A percentile compares a stretch with the other conserved stretches of the same genome.
phyloP scores from a whole-genome alignment of 2,888 invertebrate species.

The Aricia artaxerxes region DNA sequence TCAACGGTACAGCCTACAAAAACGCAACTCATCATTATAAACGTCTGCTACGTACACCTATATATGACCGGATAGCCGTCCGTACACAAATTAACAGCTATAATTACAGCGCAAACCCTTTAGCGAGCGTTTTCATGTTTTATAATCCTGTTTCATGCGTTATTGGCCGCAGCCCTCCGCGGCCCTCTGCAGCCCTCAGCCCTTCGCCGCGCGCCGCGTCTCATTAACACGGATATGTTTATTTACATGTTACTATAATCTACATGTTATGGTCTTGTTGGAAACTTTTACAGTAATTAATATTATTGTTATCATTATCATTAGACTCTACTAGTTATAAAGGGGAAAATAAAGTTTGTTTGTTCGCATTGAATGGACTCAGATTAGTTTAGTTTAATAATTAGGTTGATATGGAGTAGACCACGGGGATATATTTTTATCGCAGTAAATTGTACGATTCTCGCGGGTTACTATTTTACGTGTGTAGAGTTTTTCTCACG shows the following conservation, averaged over 20 bases:
- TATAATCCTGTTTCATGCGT: slow-evolving; percentile 79
- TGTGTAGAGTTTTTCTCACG: too few relatives aligned
- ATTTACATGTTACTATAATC: slow-evolving; percentile 31
- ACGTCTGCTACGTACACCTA: neutral
- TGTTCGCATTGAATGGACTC: too few relatives aligned
- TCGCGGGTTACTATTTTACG: too few relatives aligned
- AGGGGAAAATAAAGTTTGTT: too few relatives aligned
- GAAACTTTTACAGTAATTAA: neutral
- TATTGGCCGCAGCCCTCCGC: slow-evolving; percentile 70
- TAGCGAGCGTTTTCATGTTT: slow-evolving; percentile 74
- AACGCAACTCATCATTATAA: neutral
- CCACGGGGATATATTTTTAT: too few relatives aligned
- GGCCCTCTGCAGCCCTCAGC: slow-evolving; percentile 63
- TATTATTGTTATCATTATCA: too few relatives aligned
- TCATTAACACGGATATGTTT: slow-evolving; percentile 31
- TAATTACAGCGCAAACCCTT: slow-evolving; percentile 68
- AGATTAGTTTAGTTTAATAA: too few relatives aligned
- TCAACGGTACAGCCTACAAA: neutral
- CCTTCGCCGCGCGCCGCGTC: slow-evolving; percentile 56
- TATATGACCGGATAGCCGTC: neutral
- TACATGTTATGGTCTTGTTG: neutral
- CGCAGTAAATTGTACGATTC: too few relatives aligned
- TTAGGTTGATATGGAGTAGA: too few relatives aligned
- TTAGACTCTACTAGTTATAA: too few relatives aligned
- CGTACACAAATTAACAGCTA: slow-evolving; percentile 66